Conservation (phyloP, 2,113 vertebrate genomes). For the Tympanuchus pallidicinctus region DNA sequence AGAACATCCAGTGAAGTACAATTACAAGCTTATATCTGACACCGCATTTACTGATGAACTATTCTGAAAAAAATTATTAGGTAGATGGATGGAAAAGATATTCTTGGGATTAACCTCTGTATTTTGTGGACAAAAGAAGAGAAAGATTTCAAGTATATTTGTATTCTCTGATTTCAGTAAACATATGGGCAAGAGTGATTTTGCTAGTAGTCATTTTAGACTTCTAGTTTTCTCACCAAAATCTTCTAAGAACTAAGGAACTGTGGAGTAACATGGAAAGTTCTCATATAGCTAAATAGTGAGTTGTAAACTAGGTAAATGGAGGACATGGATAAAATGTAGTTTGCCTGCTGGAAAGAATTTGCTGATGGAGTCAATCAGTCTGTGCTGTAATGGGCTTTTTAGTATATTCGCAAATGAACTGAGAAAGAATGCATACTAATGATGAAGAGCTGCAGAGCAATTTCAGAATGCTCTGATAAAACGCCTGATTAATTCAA, state of each 20-base stretch:
- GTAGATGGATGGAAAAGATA: not conserved
- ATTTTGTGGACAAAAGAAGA: not conserved
- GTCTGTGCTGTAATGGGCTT: not conserved
- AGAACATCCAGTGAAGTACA: not conserved
- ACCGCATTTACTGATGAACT: not conserved
- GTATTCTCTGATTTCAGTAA: not conserved
- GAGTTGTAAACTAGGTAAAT: not conserved
- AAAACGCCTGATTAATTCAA: constrained; percentile 45
- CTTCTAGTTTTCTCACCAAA: not conserved
- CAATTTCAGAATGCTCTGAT: constrained; percentile 18
- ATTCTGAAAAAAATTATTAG: not conserved
- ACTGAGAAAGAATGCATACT: not conserved
- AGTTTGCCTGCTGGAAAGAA: not conserved
- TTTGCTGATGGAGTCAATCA: not conserved
- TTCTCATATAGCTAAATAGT: not conserved
- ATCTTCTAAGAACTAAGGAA: not conserved
- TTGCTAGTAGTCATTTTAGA: not conserved
- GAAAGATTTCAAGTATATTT: not conserved
- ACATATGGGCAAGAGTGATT: not conserved
- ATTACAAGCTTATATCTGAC: not conserved
- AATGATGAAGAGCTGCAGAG: constrained; percentile 9
- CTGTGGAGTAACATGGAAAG: not conserved
- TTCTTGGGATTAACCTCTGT: not conserved
- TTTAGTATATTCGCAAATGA: constrained; percentile 5
- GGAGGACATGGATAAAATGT: not conserved